A percentile compares a stretch with the other conserved stretches of the same genome.
Conservation (phyloP, 2,797 vertebrate genomes). For the Hypotaenidia okinawae region DNA sequence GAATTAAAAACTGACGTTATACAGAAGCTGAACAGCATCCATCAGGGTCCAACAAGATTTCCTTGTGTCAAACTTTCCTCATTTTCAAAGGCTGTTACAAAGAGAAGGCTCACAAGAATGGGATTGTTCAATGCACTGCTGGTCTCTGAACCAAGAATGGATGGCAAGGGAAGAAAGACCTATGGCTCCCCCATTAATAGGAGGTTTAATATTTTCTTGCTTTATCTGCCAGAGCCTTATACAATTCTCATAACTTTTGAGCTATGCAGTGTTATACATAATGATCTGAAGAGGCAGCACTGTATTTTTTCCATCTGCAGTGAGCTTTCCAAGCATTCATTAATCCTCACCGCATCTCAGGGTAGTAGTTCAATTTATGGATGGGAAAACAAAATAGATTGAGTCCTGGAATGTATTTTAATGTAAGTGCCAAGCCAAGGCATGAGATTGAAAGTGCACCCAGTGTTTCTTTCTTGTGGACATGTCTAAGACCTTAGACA, state of each 20-base stretch:
- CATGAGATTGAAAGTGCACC: not conserved
- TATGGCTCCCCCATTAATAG: not conserved
- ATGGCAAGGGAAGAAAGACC: not conserved
- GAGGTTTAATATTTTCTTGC: constrained; percentile 4
- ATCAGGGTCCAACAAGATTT: not conserved
- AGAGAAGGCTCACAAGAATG: not conserved
- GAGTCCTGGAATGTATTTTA: constrained; percentile 4
- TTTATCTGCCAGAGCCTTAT: constrained; percentile 1
- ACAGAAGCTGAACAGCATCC: not conserved
- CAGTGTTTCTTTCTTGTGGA: not conserved
- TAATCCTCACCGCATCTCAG: constrained; percentile 48
- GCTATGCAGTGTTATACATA: not conserved
- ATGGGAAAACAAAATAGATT: constrained; percentile 56
- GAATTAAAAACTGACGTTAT: not conserved
- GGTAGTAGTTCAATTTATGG: constrained; percentile 51
- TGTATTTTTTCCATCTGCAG: constrained; percentile 43
- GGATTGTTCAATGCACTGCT: not conserved
- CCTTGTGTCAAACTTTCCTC: not conserved
- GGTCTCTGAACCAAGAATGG: not conserved
- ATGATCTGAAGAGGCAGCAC: constrained; percentile 27
- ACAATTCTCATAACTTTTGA: constrained; percentile 18
- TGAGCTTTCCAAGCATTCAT: constrained; percentile 43
- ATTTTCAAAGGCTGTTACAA: not conserved
- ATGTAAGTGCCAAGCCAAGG: not conserved
- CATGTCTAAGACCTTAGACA: not conserved